Percentiles rank a stretch among this genome's conserved stretches.
These are phyloP conservation scores for Pediacus dermestoides DNA, from an alignment of 2,888 invertebrate genomes.

Conservation along the genomic window DNA sequence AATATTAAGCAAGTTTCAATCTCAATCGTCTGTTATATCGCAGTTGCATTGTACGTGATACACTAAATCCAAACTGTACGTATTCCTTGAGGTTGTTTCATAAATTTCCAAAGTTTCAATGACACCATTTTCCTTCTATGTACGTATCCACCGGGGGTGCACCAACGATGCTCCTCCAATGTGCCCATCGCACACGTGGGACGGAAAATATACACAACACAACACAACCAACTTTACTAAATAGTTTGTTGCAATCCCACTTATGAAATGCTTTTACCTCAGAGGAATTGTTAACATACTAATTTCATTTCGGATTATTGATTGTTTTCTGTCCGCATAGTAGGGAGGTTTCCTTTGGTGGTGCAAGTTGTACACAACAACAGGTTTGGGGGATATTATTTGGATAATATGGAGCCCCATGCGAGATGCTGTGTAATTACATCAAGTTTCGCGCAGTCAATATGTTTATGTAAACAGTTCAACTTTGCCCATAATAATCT, in stretches of 20 bases:
- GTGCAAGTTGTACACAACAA: conserved; percentile 4
- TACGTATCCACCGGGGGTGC: conserved; percentile 16
- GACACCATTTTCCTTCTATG: conserved; percentile 27
- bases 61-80: conserved; percentile 13
- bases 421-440: too few species aligned
- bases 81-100: conserved; percentile 26
- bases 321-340: conserved; percentile 20
- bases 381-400: conserved; percentile 5
- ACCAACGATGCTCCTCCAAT: too few species aligned
- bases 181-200: too few species aligned
- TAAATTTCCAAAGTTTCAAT: conserved; percentile 30
- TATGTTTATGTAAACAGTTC: too few species aligned
- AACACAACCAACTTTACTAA: conserved; percentile 5
- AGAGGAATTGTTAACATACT: conserved; percentile 30
- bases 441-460: too few species aligned
- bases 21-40: too few species aligned
- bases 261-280: conserved; percentile 26
- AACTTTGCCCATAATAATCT: too few species aligned
- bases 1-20: too few species aligned
- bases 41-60: conserved; percentile 8
- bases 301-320: conserved; percentile 30
- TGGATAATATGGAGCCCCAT: too few species aligned
- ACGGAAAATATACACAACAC: too few species aligned
- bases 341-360: background rate
- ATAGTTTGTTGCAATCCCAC: conserved; percentile 21